Conservation (phyloP, 1,140 invertebrate genomes). For the Oncopeltus fasciatus region DNA sequence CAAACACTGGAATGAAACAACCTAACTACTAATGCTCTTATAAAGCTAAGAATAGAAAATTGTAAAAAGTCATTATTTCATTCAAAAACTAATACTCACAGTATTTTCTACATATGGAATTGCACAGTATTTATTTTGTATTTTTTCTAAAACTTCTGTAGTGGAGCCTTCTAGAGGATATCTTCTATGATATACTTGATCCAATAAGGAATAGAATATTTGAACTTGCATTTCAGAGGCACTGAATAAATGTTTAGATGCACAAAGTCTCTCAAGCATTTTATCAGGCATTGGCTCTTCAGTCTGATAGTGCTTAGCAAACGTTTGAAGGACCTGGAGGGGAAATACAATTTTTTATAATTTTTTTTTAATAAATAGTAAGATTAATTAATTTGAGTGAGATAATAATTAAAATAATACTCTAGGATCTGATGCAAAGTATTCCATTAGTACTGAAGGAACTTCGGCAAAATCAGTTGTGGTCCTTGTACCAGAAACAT, state of each 20-base stretch:
- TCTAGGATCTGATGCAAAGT: constrained; percentile 80
- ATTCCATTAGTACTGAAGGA: constrained; percentile 95
- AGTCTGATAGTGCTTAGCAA: constrained; percentile 85
- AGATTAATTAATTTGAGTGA: too few relatives aligned
- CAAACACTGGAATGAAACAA: too few relatives aligned
- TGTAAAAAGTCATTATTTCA: too few relatives aligned
- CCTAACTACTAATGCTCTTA: too few relatives aligned
- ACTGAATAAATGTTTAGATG: constrained; percentile 70
- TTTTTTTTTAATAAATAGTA: too few relatives aligned
- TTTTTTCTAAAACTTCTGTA: constrained; percentile 62
- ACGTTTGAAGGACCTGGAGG: constrained; percentile 58
- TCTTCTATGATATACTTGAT: constrained; percentile 74
- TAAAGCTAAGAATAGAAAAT: too few relatives aligned
- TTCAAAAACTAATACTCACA: too few relatives aligned
- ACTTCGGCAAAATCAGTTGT: constrained; percentile 97
- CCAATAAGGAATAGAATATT: constrained; percentile 74
- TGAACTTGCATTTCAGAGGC: constrained; percentile 87
- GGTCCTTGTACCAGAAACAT: constrained; percentile 92
- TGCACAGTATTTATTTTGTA: constrained; percentile 72
- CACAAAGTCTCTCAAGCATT: constrained; percentile 61
- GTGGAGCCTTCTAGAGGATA: constrained; percentile 41
- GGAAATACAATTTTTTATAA: too few relatives aligned
- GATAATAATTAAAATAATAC: constrained; percentile 33
- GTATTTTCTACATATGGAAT: constrained; percentile 78
- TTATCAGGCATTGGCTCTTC: constrained; percentile 64